Conservation (phyloP, 2,797 vertebrate genomes). For the Sylvia borin region DNA sequence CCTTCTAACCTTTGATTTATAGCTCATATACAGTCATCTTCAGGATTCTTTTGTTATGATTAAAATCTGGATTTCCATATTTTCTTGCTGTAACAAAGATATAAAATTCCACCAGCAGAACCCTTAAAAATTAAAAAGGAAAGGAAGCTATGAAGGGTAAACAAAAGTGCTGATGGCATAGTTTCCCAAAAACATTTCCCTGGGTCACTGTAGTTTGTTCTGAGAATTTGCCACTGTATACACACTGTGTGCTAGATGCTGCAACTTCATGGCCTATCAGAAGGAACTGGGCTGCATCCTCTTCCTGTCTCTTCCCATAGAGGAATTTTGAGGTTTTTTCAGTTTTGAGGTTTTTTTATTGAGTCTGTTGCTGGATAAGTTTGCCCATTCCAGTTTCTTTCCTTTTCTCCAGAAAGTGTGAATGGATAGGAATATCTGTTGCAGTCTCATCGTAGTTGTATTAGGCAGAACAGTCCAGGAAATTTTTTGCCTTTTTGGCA, state of each 20-base stretch:
- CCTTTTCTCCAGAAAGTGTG: slow-evolving; percentile 10
- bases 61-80: neutral
- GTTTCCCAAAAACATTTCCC: slow-evolving; percentile 79
- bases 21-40: neutral
- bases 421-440: neutral
- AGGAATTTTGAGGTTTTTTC: slow-evolving; percentile 38
- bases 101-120: slow-evolving; percentile 46
- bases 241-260: slow-evolving; percentile 75
- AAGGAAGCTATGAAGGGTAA: slow-evolving; percentile 80
- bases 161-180: slow-evolving; percentile 81
- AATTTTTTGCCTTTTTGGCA: neutral
- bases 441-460: neutral
- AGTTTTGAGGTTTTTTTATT: slow-evolving; percentile 24
- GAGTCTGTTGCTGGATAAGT: slow-evolving; percentile 47
- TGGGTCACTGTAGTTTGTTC: slow-evolving; percentile 75
- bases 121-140: neutral
- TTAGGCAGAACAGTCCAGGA: neutral
- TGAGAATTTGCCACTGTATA: slow-evolving; percentile 77
- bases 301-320: slow-evolving; percentile 83
- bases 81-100: neutral
- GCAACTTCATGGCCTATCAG: slow-evolving; percentile 80
- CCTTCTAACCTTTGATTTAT: neutral
- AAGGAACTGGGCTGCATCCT: slow-evolving; percentile 87
- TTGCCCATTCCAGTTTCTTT: slow-evolving; percentile 11
- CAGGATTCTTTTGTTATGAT: neutral